Base-by-base conservation (phyloP, 2,888 invertebrate genomes). In the Disparrhopalites patrizii region DNA sequence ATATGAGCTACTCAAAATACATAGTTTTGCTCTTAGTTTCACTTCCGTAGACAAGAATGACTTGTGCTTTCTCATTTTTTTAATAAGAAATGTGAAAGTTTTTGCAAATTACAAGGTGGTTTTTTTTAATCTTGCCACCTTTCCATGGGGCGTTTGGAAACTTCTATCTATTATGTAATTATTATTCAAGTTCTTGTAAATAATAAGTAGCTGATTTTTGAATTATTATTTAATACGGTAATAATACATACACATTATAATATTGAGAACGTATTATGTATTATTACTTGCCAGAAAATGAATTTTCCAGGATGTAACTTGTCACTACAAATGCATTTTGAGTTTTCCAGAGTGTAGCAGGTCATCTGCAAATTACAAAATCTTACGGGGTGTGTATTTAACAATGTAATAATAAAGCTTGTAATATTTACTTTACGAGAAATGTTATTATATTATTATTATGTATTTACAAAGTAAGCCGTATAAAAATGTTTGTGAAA, bases 401-500 rank as follows among this genome's bases (percentile, higher is more conserved):
- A 47, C 47, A 47, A 23, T 47, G 47, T 47, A 47, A 23, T 23
- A 47, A n/a, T n/a, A n/a, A n/a, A n/a, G n/a, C n/a, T n/a, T n/a
- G 50, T 36, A 56, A 54, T 54, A 54, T 54, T 56, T 18, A 38
- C 56, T 36, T 38, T 31, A 33, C 23, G 5, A 54, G 38, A 56
- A 56, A 56, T 47, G 25, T 47, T 47, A 47, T 47, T n/a, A n/a
- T n/a, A n/a, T n/a, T n/a, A 47, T 47, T 25, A 47, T 47, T 47
- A 25, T 47, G 47, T 47, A 47, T 47, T 47, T 47, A 56, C 23
- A 56, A 38, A 56, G 4, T 36, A 38, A 31, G n/a, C 27, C 25
- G 23, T 55, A 36, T 20, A 20, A 56, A 56, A 56, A 56, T 18
- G 20, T 18, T 28, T 23, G 10, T 38, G 31, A 10, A 55, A 56